Evolutionary conservation across 2,888 invertebrate species (phyloP).

Genomic region (Chydorus sphaericus): DNA sequence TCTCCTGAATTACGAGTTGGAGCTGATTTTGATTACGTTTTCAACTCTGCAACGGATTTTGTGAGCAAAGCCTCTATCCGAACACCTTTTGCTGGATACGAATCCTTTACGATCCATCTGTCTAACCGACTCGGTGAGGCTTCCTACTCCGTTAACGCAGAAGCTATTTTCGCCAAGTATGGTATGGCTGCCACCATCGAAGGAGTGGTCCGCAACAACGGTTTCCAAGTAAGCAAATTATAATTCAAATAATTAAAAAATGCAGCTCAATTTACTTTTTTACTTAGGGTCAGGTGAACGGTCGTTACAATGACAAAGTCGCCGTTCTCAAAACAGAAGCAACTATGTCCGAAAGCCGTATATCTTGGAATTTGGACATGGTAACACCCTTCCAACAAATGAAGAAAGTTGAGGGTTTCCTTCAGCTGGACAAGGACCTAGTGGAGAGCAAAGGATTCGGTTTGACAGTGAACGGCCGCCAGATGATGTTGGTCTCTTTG

Average conservation of each 20-base stretch:
- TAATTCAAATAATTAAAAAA: no score
- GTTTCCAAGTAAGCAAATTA: no score
- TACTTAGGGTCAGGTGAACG: neutral
- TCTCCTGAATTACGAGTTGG: constrained; percentile 21
- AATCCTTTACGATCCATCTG: constrained; percentile 19
- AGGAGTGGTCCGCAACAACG: neutral
- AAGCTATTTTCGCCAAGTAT: constrained; percentile 19
- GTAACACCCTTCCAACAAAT: constrained; percentile 17
- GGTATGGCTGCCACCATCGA: constrained; percentile 12
- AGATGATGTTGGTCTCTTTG: constrained; percentile 12
- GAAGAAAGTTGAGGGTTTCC: constrained; percentile 12
- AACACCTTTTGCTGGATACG: constrained; percentile 21
- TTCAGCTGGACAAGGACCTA: constrained; percentile 8
- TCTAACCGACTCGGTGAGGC: constrained; percentile 19
- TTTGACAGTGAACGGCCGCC: constrained; percentile 15
- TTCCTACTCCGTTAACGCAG: constrained; percentile 20
- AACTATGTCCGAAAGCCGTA: constrained; percentile 6
- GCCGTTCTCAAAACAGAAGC: constrained; percentile 6
- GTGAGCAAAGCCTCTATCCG: constrained; percentile 21
- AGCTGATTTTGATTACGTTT: constrained; percentile 23
- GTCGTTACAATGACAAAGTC: constrained; percentile 11
- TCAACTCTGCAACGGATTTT: constrained; percentile 20
- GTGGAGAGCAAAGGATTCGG: constrained; percentile 13
- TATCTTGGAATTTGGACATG: constrained; percentile 13
- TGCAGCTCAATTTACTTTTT: no score